These are phyloP conservation scores for Amniataba percoides DNA, from an alignment of 2,797 vertebrate species.

Conservation along the genomic window DNA sequence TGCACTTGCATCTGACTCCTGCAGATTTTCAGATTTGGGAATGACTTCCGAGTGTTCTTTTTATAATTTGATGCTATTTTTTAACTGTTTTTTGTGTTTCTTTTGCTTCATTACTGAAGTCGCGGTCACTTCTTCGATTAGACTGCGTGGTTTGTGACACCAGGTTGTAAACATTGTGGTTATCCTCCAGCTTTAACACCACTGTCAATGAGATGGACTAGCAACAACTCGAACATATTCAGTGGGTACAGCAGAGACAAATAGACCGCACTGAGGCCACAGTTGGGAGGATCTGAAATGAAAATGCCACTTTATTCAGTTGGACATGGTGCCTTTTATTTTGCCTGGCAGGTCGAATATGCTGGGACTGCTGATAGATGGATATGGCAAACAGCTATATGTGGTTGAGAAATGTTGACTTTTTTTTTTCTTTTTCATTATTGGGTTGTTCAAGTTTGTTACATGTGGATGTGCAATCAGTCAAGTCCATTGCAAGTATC, in stretches of 20 bases:
- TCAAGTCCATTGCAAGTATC: neutral
- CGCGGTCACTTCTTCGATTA: neutral
- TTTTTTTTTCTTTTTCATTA: neutral
- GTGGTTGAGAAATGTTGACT: neutral
- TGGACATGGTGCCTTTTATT: conserved; percentile 9
- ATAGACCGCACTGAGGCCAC: neutral
- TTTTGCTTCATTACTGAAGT: neutral
- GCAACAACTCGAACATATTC: neutral
- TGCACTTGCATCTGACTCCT: conserved; percentile 8
- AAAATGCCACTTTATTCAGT: conserved; percentile 27
- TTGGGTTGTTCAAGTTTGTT: neutral
- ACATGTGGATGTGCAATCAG: neutral
- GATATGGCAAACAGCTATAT: neutral
- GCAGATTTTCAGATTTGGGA: neutral
- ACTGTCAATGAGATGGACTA: neutral
- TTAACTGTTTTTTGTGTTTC: neutral
- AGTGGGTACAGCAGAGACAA: neutral
- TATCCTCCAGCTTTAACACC: neutral
- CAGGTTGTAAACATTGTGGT: neutral
- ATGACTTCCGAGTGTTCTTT: neutral
- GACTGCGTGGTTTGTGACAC: neutral
- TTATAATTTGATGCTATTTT: neutral
- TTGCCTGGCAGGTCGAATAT: neutral
- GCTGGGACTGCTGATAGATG: neutral
- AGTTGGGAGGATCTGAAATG: neutral